phyloP scores from a whole-genome alignment of 2,113 vertebrate species.

The Cyprinus carpio region DNA sequence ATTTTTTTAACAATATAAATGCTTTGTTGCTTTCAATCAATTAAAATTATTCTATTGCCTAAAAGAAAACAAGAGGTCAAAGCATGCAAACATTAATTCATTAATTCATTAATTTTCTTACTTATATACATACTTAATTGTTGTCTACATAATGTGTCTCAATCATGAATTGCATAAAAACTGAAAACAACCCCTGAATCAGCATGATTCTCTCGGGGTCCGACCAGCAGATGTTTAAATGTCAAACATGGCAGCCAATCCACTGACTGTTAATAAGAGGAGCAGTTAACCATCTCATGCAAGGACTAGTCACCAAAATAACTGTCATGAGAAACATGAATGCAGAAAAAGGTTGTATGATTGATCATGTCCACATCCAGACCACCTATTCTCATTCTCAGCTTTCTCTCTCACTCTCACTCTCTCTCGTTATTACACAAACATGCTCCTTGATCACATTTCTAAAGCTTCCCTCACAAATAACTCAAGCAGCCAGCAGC shows the following conservation, averaged over 20 bases:
- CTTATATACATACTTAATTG: no score
- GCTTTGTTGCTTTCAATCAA: no score
- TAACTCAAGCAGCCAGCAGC: not conserved
- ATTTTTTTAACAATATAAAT: no score
- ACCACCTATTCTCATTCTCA: not conserved
- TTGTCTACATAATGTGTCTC: no score
- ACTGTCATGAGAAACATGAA: slow-evolving; percentile 47
- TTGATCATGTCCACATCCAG: slow-evolving; percentile 17
- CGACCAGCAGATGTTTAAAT: not conserved
- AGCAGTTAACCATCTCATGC: not conserved
- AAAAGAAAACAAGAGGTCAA: no score
- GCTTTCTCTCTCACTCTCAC: not conserved
- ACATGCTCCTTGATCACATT: not conserved
- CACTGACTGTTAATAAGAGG: not conserved
- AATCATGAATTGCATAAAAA: not conserved
- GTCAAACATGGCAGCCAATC: not conserved
- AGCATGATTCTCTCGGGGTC: not conserved
- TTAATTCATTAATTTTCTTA: no score
- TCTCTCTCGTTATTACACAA: not conserved
- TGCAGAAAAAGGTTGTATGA: slow-evolving; percentile 2
- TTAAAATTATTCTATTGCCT: no score
- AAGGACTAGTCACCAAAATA: not conserved
- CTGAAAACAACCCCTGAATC: not conserved
- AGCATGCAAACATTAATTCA: no score
- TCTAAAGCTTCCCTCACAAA: slow-evolving; percentile 28